These are phyloP conservation scores for Scyliorhinus canicula DNA, from an alignment of 2,797 vertebrate species.

Conservation along the genomic window DNA sequence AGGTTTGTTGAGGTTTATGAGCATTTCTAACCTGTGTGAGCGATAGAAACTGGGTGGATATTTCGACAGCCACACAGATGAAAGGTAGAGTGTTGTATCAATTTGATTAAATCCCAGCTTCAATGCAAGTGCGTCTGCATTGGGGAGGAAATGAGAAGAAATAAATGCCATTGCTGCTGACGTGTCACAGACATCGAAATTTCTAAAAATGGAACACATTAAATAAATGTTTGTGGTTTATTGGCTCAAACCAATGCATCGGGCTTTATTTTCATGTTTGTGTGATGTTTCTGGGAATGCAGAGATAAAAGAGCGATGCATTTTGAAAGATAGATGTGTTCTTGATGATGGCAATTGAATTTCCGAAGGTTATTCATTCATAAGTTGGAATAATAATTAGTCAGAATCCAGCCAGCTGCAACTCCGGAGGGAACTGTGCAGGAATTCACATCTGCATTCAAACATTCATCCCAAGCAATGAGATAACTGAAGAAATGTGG, in stretches of 20 bases:
- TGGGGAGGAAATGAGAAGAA: neutral
- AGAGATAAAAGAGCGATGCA: neutral
- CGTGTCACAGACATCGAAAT: neutral
- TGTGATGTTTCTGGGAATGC: slow-evolving; percentile 21
- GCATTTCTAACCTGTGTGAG: neutral
- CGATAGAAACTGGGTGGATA: neutral
- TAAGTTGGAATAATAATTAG: slow-evolving; percentile 31
- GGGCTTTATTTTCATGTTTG: neutral
- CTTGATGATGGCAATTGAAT: slow-evolving; percentile 11
- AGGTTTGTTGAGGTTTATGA: neutral
- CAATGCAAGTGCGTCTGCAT: neutral
- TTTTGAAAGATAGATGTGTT: neutral
- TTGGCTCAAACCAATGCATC: neutral
- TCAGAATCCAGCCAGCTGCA: neutral
- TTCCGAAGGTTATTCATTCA: slow-evolving; percentile 36
- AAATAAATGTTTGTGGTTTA: neutral
- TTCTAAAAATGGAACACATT: neutral
- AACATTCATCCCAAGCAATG: neutral
- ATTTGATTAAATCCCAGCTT: neutral
- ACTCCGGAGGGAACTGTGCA: neutral
- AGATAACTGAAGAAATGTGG: slow-evolving; percentile 13
- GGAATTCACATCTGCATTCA: neutral
- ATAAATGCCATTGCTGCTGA: neutral
- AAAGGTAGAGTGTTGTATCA: neutral
- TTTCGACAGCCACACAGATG: neutral